Evolutionary conservation across 2,888 invertebrate genomes (phyloP).

Genomic region (Blastobasis adustella): DNA sequence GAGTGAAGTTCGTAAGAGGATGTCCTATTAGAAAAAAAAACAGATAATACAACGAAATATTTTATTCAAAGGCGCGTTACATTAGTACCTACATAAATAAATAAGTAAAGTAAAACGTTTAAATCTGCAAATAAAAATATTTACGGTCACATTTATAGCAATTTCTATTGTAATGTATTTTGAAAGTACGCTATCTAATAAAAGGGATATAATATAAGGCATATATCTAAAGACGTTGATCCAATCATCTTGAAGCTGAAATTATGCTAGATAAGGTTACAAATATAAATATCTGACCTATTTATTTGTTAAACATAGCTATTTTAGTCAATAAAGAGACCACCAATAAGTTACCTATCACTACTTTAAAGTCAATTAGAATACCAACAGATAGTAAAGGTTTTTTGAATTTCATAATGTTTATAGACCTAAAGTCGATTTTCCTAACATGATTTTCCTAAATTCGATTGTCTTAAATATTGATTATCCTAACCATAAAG

Average conservation of each 20-base stretch:
- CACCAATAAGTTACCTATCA: background rate
- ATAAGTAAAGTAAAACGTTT: conserved; percentile 1
- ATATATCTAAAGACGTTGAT: conserved; percentile 12
- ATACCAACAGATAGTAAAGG: too few species aligned
- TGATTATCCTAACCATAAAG: too few species aligned
- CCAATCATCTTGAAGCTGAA: conserved; percentile 24
- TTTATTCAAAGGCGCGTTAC: conserved; percentile 4
- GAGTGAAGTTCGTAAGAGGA: too few species aligned
- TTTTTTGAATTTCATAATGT: too few species aligned
- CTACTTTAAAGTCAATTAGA: too few species aligned
- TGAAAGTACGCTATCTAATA: too few species aligned
- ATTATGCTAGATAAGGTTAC: conserved; percentile 15
- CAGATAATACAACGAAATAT: too few species aligned
- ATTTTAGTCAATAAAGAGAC: conserved; percentile 46
- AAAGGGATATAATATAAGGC: too few species aligned
- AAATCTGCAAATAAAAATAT: background rate
- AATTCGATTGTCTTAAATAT: too few species aligned
- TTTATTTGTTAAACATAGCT: conserved; percentile 74
- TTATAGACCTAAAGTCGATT: too few species aligned
- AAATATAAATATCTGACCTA: conserved; percentile 18
- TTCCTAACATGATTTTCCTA: too few species aligned
- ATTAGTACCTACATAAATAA: conserved; percentile 6
- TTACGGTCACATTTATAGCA: conserved; percentile 39
- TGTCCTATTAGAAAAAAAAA: too few species aligned
- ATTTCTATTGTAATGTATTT: conserved; percentile 48